A percentile compares a stretch with the other conserved stretches of the same genome.
phyloP scores from a whole-genome alignment of 2,797 vertebrate species.

The Xenops minutus region DNA sequence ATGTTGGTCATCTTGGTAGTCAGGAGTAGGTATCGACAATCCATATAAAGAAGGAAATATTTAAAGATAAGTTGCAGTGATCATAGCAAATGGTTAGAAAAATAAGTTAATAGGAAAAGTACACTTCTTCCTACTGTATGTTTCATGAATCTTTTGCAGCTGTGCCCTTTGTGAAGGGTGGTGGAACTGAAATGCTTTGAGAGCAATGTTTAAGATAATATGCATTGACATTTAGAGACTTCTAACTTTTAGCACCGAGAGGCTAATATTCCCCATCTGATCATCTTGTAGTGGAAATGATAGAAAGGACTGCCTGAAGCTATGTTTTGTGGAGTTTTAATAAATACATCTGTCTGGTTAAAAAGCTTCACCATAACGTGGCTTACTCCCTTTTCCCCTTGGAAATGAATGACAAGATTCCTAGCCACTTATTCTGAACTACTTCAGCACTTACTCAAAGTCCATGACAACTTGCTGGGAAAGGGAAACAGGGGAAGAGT shows the following conservation, averaged over 20 bases:
- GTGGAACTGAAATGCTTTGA: not conserved
- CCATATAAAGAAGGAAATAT: not conserved
- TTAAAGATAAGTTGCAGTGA: not conserved
- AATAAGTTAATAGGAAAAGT: not conserved
- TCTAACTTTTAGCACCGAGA: not conserved
- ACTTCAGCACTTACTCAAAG: not conserved
- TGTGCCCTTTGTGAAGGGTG: not conserved
- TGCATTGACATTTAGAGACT: not conserved
- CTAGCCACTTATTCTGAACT: not conserved
- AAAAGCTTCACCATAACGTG: not conserved
- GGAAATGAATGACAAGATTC: not conserved
- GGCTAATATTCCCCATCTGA: not conserved
- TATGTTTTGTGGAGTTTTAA: not conserved
- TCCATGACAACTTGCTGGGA: not conserved
- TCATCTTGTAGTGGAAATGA: not conserved
- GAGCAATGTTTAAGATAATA: not conserved
- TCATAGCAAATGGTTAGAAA: not conserved
- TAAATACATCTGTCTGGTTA: not conserved
- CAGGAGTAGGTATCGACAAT: not conserved
- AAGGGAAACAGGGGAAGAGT: not conserved
- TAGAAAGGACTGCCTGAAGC: not conserved
- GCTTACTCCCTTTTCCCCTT: not conserved
- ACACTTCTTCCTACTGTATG: not conserved
- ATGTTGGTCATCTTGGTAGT: not conserved
- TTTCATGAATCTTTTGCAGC: not conserved